Conservation (phyloP, 2,888 invertebrate species). For the Drosophila koepferae region DNA sequence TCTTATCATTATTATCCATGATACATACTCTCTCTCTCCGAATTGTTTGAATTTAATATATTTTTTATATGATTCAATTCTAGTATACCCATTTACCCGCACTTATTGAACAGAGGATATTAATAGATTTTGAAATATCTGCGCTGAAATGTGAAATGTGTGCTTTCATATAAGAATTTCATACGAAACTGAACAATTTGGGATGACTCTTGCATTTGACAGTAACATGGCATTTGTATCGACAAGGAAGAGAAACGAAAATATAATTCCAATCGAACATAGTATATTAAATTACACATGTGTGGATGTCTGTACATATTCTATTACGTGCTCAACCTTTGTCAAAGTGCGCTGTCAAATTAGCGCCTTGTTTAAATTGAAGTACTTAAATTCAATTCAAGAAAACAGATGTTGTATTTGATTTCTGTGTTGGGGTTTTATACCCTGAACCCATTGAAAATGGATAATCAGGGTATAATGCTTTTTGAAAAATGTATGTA, state of each 20-base stretch:
- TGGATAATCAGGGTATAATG: too few relatives aligned
- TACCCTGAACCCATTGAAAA: too few relatives aligned
- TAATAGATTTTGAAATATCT: constrained; percentile 13
- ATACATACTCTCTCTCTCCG: too few relatives aligned
- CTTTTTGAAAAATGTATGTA: too few relatives aligned
- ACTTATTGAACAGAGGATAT: not conserved
- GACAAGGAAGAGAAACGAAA: not conserved
- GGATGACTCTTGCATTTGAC: constrained; percentile 37
- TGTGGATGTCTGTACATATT: constrained; percentile 8
- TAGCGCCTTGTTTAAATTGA: constrained; percentile 5
- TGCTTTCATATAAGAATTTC: constrained; percentile 16
- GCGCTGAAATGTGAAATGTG: constrained; percentile 21
- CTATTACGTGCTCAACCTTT: constrained; percentile 18
- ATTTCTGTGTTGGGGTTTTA: not conserved
- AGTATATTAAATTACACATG: constrained; percentile 24
- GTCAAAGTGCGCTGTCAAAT: constrained; percentile 33
- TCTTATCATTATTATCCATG: too few relatives aligned
- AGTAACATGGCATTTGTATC: constrained; percentile 43
- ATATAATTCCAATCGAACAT: constrained; percentile 26
- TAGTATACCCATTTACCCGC: not conserved
- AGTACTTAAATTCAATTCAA: not conserved
- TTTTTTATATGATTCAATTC: too few relatives aligned
- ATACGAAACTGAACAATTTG: constrained; percentile 10
- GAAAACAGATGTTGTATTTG: not conserved
- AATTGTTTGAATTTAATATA: too few relatives aligned